These are phyloP conservation scores for Drosophila sucinea DNA, from an alignment of 1,140 invertebrate genomes.

Conservation along the genomic window DNA sequence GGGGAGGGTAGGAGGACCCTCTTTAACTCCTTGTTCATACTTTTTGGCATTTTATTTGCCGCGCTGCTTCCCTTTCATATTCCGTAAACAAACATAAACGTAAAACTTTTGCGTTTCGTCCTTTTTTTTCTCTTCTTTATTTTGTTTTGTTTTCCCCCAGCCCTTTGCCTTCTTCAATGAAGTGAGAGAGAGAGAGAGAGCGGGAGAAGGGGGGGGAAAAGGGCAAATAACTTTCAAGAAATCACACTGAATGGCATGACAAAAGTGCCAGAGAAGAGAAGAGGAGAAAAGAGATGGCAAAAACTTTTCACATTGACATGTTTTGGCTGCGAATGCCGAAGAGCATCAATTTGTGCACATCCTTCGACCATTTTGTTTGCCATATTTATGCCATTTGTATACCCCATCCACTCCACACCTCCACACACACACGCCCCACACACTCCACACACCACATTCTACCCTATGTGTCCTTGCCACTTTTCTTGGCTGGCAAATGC, in stretches of 20 bases:
- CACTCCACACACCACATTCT: background rate
- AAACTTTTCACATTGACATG: conserved; percentile 78
- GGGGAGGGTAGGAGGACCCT: background rate
- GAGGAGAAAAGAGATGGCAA: conserved; percentile 50
- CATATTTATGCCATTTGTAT: conserved; percentile 75
- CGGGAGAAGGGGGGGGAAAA: conserved; percentile 19
- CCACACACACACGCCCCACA: background rate
- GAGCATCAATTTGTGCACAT: conserved; percentile 59
- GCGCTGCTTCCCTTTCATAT: conserved; percentile 70
- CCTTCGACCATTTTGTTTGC: conserved; percentile 71
- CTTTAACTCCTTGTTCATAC: conserved; percentile 19
- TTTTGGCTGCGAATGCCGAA: conserved; percentile 40
- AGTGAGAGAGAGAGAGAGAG: conserved; percentile 3
- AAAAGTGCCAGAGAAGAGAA: conserved; percentile 25
- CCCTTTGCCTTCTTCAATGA: conserved; percentile 33
- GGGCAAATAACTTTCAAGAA: conserved; percentile 47
- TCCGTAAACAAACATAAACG: conserved; percentile 75
- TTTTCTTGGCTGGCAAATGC: conserved; percentile 59
- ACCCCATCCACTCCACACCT: background rate
- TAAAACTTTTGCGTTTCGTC: conserved; percentile 48
- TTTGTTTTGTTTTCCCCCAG: background rate
- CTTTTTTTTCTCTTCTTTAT: background rate
- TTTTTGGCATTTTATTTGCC: conserved; percentile 66
- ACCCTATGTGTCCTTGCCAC: background rate
- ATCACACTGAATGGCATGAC: conserved; percentile 33